phyloP scores from a whole-genome alignment of 1,140 invertebrate genomes.

The Bombus turneri region DNA sequence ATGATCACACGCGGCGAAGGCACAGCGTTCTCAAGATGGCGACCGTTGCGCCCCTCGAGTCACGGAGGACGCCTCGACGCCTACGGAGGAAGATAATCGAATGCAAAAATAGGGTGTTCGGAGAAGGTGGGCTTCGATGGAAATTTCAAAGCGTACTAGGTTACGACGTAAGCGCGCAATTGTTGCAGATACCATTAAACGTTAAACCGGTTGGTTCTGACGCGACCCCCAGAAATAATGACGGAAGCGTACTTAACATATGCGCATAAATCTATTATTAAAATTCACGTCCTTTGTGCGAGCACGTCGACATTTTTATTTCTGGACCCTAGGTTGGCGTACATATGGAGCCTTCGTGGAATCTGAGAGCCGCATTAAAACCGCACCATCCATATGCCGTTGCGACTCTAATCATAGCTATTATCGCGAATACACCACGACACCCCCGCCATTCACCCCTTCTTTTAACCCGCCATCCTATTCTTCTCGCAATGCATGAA shows the following conservation, averaged over 20 bases:
- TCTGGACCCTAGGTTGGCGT: constrained; percentile 67
- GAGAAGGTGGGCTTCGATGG: not conserved
- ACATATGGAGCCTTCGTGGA: constrained; percentile 76
- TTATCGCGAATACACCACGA: constrained; percentile 55
- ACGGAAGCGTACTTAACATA: constrained; percentile 73
- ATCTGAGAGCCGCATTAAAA: constrained; percentile 71
- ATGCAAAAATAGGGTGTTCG: constrained; percentile 41
- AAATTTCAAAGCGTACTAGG: constrained; percentile 25
- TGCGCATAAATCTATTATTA: constrained; percentile 83
- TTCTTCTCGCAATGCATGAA: constrained; percentile 40
- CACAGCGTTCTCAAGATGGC: constrained; percentile 53
- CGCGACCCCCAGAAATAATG: constrained; percentile 63
- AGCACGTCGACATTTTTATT: constrained; percentile 76
- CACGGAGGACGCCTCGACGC: constrained; percentile 22
- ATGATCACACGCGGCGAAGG: constrained; percentile 14
- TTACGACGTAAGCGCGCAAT: constrained; percentile 16
- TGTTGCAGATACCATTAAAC: constrained; percentile 56
- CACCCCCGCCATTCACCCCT: constrained; percentile 39
- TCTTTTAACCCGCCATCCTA: constrained; percentile 46
- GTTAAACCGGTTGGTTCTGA: constrained; percentile 35
- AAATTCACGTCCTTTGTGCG: constrained; percentile 78
- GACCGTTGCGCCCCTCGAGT: constrained; percentile 12
- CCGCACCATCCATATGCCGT: constrained; percentile 76
- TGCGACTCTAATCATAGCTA: constrained; percentile 67
- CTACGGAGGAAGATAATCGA: constrained; percentile 42